Evolutionary conservation across 2,113 vertebrate genomes (phyloP), one percentile per base, ranked within the genome.

Genomic region (Entomyzon cyanotis): DNA sequence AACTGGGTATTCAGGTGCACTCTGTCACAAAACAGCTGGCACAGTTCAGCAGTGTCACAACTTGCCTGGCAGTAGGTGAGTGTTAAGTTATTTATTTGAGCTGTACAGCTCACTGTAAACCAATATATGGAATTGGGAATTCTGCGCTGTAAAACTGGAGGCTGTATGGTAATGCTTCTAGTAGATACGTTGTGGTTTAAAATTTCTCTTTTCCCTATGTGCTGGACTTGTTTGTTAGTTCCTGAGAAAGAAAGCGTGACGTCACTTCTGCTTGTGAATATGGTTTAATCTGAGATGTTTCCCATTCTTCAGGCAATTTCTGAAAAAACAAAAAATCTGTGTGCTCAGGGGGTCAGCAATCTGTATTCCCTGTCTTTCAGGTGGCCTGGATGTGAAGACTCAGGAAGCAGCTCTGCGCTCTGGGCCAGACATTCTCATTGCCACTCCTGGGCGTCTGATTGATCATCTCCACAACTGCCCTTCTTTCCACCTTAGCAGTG

Each of bases 391-490:
- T 44, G 95, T 99, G 70, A 99, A 99, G 97, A 99, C 99, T 37
- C 99, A 99, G 96, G 99, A 99, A 89, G 99, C 98, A 5, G 99
- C 99, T 2, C 94, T 99, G 82, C 98, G 99, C 76, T 98, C 98
- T 0, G 99, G 99, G 0, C 99, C 99, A 2, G 99, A 99, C n/a
- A 91, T 99, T 74, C 98, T 99, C 85, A 99, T 99, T 0, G 99
- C 99, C 42, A 99, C 99, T 3, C 99, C 99, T 0, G 99, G 99
- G 4, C 98, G 99, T 24, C 98, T 99, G 42, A 99, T 99, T 0
- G 99, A 99, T 94, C 99, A 99, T 87, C 98, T 99, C 30, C 99
- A 99, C 97, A 99, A 99, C 96, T 99, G 99, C 5, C 99, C 99
- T 10, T 99, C 98, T 59, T 99, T 99, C 79, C 99, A 99, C 95